Evolutionary conservation across 2,113 vertebrate genomes (phyloP).

Genomic region (Cochlearius cochlearius): DNA sequence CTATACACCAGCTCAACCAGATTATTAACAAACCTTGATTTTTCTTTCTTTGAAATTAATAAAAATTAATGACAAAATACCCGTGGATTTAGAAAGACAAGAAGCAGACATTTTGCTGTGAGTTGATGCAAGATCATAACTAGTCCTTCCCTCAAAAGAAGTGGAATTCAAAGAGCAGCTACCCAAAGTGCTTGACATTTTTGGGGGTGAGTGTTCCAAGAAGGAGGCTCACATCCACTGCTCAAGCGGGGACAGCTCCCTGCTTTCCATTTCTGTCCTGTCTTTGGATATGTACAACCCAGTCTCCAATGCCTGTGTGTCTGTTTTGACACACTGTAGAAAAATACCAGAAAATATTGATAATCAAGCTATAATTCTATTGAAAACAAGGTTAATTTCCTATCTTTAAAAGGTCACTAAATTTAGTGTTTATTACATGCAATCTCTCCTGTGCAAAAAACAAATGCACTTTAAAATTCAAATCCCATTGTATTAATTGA

Average conservation of each 20-base stretch:
- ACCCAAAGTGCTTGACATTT: neutral
- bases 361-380: neutral
- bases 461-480: neutral
- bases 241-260: neutral
- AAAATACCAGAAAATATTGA: neutral
- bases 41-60: neutral
- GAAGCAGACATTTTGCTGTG: neutral
- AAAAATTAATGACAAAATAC: neutral
- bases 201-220: neutral
- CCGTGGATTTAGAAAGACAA: neutral
- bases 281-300: neutral
- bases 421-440: neutral
- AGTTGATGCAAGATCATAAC: neutral
- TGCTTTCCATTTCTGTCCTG: neutral
- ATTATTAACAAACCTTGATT: neutral
- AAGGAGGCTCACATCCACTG: accelerated
- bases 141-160: neutral
- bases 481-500: neutral
- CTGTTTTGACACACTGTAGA: neutral
- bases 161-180: neutral
- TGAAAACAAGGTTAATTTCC: neutral
- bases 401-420: neutral
- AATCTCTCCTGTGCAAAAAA: neutral
- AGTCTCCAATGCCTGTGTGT: neutral
- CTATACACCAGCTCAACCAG: neutral